Conservation (phyloP, 2,888 invertebrate species). For the Tetanocera ferruginea region DNA sequence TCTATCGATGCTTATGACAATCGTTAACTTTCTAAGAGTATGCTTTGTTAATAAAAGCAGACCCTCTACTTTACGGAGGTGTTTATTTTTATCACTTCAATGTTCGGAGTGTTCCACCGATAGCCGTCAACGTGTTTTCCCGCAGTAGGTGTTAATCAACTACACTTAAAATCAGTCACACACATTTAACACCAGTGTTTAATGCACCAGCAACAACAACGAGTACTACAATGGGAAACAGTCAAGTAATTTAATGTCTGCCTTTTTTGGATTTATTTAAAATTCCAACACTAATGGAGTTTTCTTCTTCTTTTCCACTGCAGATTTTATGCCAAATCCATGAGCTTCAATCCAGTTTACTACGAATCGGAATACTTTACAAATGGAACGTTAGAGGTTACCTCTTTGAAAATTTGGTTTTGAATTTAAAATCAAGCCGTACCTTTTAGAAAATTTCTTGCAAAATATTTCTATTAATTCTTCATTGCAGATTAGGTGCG, state of each 20-base stretch:
- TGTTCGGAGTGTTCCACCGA: neutral
- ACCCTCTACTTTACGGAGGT: neutral
- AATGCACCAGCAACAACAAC: neutral
- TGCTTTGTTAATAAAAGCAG: neutral
- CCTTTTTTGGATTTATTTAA: constrained; percentile 59
- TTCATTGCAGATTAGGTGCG: too few relatives aligned
- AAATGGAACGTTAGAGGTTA: too few relatives aligned
- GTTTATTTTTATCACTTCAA: neutral
- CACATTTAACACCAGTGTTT: neutral
- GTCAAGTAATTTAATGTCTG: constrained; percentile 52
- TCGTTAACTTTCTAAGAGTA: neutral
- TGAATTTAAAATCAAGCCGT: too few relatives aligned
- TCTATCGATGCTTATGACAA: neutral
- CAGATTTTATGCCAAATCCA: constrained; percentile 32
- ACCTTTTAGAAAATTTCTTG: too few relatives aligned
- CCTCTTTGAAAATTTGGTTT: too few relatives aligned
- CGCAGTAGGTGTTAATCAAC: constrained; percentile 1
- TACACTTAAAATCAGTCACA: constrained; percentile 17
- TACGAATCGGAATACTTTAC: too few relatives aligned
- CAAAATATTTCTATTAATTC: too few relatives aligned
- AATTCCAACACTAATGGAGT: constrained; percentile 51
- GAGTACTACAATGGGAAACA: neutral
- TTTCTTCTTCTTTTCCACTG: constrained; percentile 40
- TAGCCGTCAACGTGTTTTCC: neutral
- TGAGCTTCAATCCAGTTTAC: too few relatives aligned